Evolutionary conservation across 1,140 invertebrate genomes (phyloP), one percentile per base, ranked within the genome.

Genomic region (Aculops lycopersici): DNA sequence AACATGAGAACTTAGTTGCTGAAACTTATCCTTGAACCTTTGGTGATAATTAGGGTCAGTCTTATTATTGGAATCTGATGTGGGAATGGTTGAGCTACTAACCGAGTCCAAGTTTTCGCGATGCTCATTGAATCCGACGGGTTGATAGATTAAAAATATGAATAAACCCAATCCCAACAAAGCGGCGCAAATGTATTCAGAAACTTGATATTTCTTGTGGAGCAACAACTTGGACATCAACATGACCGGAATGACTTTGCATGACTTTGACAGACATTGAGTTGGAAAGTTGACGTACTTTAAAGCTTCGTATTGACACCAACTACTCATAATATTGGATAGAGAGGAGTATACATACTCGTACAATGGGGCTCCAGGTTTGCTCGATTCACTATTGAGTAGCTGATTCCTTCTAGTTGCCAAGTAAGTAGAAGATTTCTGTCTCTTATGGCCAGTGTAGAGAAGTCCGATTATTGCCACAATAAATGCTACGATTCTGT

Each of bases 271-370:
- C 42, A 92, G 56, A 39, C 88, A 79, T 64, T 94, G 88, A 35
- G 81, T 84, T 2, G 88, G 88, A 58, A 97, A 98, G 51, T 74
- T 88, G 47, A 98, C 80, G 61, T 75, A 97, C 58, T 95, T 97
- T 2, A 97, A 61, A 17, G 88, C 88, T 61, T 98, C 90, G 54
- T 98, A 98, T 58, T 98, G 90, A 58, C 83, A 95, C 88, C 88
- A 97, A 35, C 81, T 86, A 54, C 84, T 92, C 67, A 97, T 71
- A 43, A 94, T 83, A 58, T 98, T 98, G 15, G 83, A 90, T 48
- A 98, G 70, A 1, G 86, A 88, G 54, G 81, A 83, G 60, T 74
- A 95, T 0, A 75, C 76, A 61, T 94, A 95, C 60, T 88, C 83
- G 56, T 92, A 94, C 2, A 94, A 60, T 3, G 90, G 88, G 38